These are phyloP conservation scores for Gorsachius goisagi DNA, from an alignment of 2,113 vertebrate genomes.

Conservation along the genomic window DNA sequence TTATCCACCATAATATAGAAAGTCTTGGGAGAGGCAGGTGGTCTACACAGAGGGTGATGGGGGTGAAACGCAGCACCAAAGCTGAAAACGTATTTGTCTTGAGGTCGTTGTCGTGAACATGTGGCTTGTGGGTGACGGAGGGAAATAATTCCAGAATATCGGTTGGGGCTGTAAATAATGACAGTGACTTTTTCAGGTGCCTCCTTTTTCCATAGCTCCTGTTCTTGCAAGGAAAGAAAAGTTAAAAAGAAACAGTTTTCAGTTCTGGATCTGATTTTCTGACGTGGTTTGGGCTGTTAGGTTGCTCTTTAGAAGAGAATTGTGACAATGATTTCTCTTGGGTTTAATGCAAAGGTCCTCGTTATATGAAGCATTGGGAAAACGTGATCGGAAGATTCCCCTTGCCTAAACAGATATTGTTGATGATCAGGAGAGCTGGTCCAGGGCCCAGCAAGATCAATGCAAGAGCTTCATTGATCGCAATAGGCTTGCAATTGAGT, in stretches of 20 bases:
- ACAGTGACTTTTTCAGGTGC: neutral
- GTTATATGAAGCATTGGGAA: neutral
- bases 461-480: neutral
- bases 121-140: neutral
- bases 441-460: neutral
- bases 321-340: neutral
- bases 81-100: neutral
- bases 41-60: rapidly evolving
- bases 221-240: neutral
- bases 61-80: neutral
- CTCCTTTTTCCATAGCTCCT: neutral
- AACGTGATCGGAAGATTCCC: neutral
- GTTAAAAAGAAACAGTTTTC: neutral
- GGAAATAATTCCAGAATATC: no score
- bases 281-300: neutral
- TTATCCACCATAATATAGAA: neutral
- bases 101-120: neutral
- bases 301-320: neutral
- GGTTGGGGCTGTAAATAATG: neutral
- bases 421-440: neutral
- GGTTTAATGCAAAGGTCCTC: neutral
- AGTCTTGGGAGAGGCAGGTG: neutral
- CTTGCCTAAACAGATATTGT: neutral
- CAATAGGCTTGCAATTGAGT: neutral
- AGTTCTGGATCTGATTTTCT: neutral